These are phyloP conservation scores for Fopius arisanus DNA, from an alignment of 1,140 invertebrate species.

Conservation along the genomic window DNA sequence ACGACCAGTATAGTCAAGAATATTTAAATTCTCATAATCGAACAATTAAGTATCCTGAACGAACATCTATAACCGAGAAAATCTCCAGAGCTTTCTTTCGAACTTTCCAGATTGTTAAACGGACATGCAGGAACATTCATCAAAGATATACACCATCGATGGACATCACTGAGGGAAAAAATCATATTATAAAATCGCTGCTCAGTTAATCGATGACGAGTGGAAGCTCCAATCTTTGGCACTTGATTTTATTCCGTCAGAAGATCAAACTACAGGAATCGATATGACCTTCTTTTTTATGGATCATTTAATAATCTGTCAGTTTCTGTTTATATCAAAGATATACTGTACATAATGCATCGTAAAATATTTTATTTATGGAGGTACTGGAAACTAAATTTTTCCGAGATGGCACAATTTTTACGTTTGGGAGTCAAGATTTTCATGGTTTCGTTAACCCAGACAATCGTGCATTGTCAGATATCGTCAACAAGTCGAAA, in stretches of 20 bases:
- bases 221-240: conserved; percentile 29
- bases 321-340: conserved; percentile 21
- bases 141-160: conserved; percentile 31
- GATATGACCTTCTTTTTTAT: conserved; percentile 23
- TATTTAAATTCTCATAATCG: conserved; percentile 21
- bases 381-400: neutral
- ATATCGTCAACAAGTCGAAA: neutral
- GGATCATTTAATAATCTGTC: conserved; percentile 9
- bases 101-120: conserved; percentile 1
- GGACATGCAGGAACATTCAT: neutral
- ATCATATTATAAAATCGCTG: conserved; percentile 33
- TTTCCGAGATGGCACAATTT: neutral
- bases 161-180: conserved; percentile 21
- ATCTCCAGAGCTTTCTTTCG: neutral
- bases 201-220: conserved; percentile 33
- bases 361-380: conserved; percentile 2
- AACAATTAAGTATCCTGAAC: conserved; percentile 15
- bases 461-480: conserved; percentile 2
- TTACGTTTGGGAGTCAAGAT: conserved; percentile 4
- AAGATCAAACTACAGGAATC: conserved; percentile 27
- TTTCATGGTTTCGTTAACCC: conserved; percentile 10
- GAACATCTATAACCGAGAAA: conserved; percentile 9
- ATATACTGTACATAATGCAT: conserved; percentile 30
- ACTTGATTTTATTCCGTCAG: conserved; percentile 33
- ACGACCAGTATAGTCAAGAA: conserved; percentile 28